Evolutionary conservation across 1,140 invertebrate species (phyloP).

Genomic region (Anagrus nilaparvatae): DNA sequence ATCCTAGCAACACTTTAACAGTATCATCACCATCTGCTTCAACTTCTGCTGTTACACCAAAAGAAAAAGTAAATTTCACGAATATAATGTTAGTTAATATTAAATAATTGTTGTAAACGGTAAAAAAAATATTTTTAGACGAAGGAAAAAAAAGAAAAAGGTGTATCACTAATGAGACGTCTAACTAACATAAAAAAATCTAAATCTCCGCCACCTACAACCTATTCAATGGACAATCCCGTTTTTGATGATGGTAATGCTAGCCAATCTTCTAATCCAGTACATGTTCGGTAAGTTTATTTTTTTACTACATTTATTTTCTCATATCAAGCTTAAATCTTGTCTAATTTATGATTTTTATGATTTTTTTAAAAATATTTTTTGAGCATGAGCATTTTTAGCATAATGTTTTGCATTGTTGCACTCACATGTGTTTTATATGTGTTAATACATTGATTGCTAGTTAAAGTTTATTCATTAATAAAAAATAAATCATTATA

Average conservation of each 20-base stretch:
- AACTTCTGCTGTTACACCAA: constrained; percentile 23
- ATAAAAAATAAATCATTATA: no score
- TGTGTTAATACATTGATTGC: no score
- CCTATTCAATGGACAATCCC: constrained; percentile 75
- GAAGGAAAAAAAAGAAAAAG: constrained; percentile 58
- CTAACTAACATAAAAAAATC: constrained; percentile 79
- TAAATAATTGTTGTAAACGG: neutral
- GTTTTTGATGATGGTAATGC: constrained; percentile 62
- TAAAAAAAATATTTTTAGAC: constrained; percentile 30
- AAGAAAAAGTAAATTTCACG: constrained; percentile 48
- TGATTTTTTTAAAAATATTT: neutral
- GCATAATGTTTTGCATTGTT: no score
- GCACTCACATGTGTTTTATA: no score
- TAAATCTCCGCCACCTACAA: constrained; percentile 62
- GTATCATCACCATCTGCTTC: constrained; percentile 7
- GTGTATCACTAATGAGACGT: constrained; percentile 74
- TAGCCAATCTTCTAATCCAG: constrained; percentile 30
- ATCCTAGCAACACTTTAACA: constrained; percentile 13
- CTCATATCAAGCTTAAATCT: neutral
- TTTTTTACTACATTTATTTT: no score
- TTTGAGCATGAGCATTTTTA: no score
- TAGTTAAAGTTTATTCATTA: no score
- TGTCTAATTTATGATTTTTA: constrained; percentile 1
- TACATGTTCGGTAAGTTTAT: constrained; percentile 38
- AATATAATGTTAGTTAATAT: constrained; percentile 2